Base-by-base conservation (phyloP, 64 coral and sea anemone genomes). In the Porites australiensis region DNA sequence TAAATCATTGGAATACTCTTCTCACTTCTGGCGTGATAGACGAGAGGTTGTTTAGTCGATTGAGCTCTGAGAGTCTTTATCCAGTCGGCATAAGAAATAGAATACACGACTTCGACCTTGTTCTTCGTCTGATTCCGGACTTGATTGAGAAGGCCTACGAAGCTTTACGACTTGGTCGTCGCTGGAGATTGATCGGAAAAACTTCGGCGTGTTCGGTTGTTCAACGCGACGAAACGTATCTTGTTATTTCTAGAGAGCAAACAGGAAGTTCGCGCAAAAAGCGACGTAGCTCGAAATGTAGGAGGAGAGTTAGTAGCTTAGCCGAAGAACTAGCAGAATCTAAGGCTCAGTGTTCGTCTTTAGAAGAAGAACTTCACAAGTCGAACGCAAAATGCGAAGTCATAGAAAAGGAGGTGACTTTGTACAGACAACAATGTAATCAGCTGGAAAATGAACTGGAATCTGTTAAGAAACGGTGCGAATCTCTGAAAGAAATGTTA, bases 371-470 rank as follows among this genome's bases (percentile, higher is more conserved):
- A 58, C 94, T 98, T 19, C 76, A 82, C 47, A 91, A 96, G 62
- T 98, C 94, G 2, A 95, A 89, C 76, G 43, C 79, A 0, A 95
- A 76, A 55, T 98, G 91, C 63, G 59, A 90, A 72, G 80, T 63
- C 5, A 90, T 98, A 19, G 96, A 98, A 82, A 89, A 90, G 61
- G 94, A 95, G 44, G 87, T 98, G n/a, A 79, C 85, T 18, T 73
- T 82, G 37, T 93, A 98, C 61, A 72, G 88, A 87, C 94, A 98
- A 22, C 94, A 95, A 69, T 98, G 96, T 74, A 95, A 96, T 44
- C 82, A 89, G 20, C 81, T 98, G 49, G 96, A 96, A 70, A 88
- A 89, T n/a, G 96, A 95, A 27, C 75, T 98, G 2, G 94, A 98
- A 20, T 75, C 70, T 12, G 91, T 95, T 4, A 95, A 87, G 11